phyloP scores from a whole-genome alignment of 2,888 invertebrate species.

The Hesperia comma region DNA sequence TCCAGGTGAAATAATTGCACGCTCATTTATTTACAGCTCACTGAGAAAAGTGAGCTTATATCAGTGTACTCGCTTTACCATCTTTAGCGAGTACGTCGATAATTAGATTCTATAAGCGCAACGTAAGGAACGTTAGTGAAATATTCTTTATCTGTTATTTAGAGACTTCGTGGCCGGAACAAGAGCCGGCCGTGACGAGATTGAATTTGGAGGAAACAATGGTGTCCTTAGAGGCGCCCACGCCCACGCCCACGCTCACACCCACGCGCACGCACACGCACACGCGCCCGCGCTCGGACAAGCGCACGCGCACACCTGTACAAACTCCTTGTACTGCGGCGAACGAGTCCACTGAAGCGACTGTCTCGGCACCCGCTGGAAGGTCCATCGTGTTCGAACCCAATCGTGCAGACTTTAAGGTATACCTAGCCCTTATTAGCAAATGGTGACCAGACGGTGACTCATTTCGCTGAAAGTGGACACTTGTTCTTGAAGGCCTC shows the following conservation, averaged over 20 bases:
- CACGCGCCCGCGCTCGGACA: neutral
- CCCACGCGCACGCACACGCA: neutral
- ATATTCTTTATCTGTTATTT: neutral
- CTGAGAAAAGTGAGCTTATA: no score
- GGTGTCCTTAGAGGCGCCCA: neutral
- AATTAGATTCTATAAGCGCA: no score
- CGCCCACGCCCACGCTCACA: neutral
- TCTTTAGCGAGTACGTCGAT: no score
- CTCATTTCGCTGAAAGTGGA: no score
- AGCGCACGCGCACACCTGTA: neutral
- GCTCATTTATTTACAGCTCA: no score
- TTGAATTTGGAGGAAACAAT: neutral
- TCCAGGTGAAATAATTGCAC: slow-evolving; percentile 1
- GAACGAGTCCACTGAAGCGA: neutral
- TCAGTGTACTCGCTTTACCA: no score
- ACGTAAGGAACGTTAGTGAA: no score
- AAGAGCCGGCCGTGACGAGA: neutral
- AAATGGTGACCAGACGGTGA: no score
- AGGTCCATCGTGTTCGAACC: slow-evolving; percentile 60
- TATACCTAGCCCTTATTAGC: slow-evolving; percentile 38
- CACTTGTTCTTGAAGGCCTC: no score
- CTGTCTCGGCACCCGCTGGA: slow-evolving; percentile 6
- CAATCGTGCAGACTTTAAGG: slow-evolving; percentile 70
- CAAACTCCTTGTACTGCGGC: neutral
- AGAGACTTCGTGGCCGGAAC: neutral